Evolutionary conservation across 1,140 invertebrate genomes (phyloP).

Genomic region (Stegodyphus mimosarum): DNA sequence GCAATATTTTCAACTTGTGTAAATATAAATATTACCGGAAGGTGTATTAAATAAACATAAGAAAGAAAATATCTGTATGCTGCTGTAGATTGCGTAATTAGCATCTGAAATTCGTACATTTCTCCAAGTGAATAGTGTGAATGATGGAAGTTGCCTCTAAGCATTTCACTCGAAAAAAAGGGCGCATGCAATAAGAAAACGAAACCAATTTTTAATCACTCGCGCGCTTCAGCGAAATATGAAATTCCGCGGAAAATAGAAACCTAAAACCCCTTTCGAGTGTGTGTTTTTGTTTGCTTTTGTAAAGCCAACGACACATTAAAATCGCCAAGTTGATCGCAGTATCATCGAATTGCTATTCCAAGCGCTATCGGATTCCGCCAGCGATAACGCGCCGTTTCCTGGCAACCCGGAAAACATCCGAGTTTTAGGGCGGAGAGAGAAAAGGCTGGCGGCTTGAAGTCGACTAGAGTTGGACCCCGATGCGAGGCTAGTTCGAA

Average conservation of each 20-base stretch:
- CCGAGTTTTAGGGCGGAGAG: constrained; percentile 29
- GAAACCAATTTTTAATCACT: neutral
- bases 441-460: constrained; percentile 49
- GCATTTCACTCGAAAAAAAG: too few species aligned
- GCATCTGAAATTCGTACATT: too few species aligned
- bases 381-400: constrained; percentile 11
- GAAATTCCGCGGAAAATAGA: constrained; percentile 7
- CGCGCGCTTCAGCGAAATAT: constrained; percentile 1
- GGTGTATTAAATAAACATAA: too few species aligned
- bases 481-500: constrained; percentile 29
- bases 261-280: neutral
- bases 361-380: neutral
- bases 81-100: too few species aligned
- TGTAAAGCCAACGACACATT: neutral
- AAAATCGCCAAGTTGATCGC: constrained; percentile 2
- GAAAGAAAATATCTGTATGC: too few species aligned
- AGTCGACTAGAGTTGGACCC: constrained; percentile 52
- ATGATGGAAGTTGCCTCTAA: too few species aligned
- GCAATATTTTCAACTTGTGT: too few species aligned
- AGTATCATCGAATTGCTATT: neutral
- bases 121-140: too few species aligned
- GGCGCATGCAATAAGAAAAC: too few species aligned
- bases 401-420: constrained; percentile 8
- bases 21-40: too few species aligned
- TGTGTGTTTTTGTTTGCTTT: neutral